Evolutionary conservation across 2,888 invertebrate genomes (phyloP).

Genomic region (Cryptocephalus primarius): DNA sequence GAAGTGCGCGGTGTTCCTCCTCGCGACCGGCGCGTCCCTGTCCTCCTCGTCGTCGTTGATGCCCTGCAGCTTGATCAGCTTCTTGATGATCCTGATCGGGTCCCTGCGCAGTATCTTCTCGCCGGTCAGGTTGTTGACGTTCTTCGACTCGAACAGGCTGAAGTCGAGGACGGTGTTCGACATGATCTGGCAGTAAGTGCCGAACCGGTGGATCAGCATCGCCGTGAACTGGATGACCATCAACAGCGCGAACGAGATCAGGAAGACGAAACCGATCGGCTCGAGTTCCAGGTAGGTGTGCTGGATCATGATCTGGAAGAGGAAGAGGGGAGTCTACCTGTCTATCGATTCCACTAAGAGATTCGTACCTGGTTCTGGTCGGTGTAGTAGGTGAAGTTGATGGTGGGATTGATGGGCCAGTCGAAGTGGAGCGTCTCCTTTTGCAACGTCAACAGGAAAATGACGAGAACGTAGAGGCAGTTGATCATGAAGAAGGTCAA

Average conservation of each 20-base stretch:
- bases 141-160: slow-evolving; percentile 12
- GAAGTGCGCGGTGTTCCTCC: slow-evolving; percentile 77
- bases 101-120: slow-evolving; percentile 78
- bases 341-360: not conserved
- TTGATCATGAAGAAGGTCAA: slow-evolving; percentile 68
- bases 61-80: slow-evolving; percentile 71
- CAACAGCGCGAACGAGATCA: slow-evolving; percentile 59
- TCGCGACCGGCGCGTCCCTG: slow-evolving; percentile 65
- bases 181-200: slow-evolving; percentile 62
- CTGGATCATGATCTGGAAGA: slow-evolving; percentile 40
- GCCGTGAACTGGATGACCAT: slow-evolving; percentile 61
- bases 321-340: not conserved
- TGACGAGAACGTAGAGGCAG: slow-evolving; percentile 62
- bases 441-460: slow-evolving; percentile 62
- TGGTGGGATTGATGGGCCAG: slow-evolving; percentile 54
- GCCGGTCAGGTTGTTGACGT: slow-evolving; percentile 70
- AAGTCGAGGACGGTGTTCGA: slow-evolving; percentile 49
- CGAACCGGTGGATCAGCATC: slow-evolving; percentile 67
- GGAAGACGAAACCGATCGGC: slow-evolving; percentile 64
- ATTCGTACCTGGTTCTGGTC: slow-evolving; percentile 26
- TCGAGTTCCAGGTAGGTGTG: slow-evolving; percentile 54
- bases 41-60: slow-evolving; percentile 66
- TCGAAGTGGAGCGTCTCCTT: slow-evolving; percentile 56
- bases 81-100: slow-evolving; percentile 80
- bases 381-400: slow-evolving; percentile 31